phyloP scores from a whole-genome alignment of 1,140 invertebrate species.

The Schlechtendalia chinensis region DNA sequence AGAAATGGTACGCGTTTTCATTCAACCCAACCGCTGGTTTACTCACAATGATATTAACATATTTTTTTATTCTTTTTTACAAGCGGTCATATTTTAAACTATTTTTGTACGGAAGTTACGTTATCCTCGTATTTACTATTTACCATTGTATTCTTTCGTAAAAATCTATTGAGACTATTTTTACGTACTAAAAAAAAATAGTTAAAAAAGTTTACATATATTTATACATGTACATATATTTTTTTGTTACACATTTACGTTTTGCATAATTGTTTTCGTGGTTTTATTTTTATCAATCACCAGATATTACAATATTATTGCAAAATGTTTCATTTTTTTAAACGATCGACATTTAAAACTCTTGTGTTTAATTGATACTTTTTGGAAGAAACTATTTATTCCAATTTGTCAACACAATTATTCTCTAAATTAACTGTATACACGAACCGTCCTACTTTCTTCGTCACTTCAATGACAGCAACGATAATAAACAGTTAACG shows the following conservation, averaged over 20 bases:
- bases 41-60: background rate
- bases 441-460: constrained; percentile 27
- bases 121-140: background rate
- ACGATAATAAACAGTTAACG: constrained; percentile 15
- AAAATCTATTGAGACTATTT: background rate
- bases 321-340: background rate
- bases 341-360: background rate
- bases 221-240: background rate
- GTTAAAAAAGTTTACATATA: background rate
- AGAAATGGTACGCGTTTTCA: too few species aligned
- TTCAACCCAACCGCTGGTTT: background rate
- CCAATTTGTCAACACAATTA: constrained; percentile 10
- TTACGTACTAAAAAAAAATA: background rate
- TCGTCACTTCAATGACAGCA: constrained; percentile 15
- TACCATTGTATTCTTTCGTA: background rate
- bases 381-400: constrained; percentile 8
- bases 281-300: background rate
- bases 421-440: background rate
- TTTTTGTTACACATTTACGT: background rate
- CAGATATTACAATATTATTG: background rate
- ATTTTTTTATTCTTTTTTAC: background rate
- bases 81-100: background rate
- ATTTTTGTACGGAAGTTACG: background rate
- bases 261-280: background rate
- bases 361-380: constrained; percentile 26